A percentile compares a stretch with the other conserved stretches of the same genome.
phyloP scores from a whole-genome alignment of 2,797 vertebrate species.

The Rhincodon typus region DNA sequence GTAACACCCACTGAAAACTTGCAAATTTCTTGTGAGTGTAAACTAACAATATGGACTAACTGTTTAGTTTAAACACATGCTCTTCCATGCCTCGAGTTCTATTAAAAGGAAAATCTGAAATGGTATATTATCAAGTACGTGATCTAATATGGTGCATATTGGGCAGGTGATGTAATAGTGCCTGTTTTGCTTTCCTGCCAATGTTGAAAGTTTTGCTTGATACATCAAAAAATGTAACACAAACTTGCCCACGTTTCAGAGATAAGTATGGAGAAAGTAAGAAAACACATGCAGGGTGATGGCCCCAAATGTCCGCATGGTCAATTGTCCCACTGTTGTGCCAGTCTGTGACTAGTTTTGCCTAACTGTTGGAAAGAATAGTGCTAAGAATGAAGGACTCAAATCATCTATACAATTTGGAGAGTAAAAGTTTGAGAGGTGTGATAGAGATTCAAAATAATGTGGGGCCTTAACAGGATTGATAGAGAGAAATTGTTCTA shows the following conservation, averaged over 20 bases:
- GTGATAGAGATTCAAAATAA: not conserved
- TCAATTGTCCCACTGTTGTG: not conserved
- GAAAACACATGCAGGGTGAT: not conserved
- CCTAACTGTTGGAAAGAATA: not conserved
- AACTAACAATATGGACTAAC: no score
- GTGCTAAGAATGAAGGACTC: not conserved
- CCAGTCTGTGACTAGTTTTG: not conserved
- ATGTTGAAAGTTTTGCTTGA: not conserved
- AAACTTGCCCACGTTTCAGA: not conserved
- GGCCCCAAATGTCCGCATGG: not conserved
- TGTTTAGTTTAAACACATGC: no score
- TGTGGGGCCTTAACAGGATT: not conserved
- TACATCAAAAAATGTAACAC: not conserved
- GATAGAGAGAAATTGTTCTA: not conserved
- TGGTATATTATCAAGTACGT: not conserved
- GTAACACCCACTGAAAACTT: no score
- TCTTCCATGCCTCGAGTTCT: no score
- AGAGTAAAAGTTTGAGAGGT: not conserved
- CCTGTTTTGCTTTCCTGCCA: not conserved
- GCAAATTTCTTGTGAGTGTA: no score
- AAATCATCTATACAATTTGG: not conserved
- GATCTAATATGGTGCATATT: not conserved
- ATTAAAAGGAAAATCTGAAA: no score
- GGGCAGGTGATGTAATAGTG: not conserved
- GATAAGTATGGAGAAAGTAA: not conserved